A percentile compares a stretch with the other conserved stretches of the same genome.
Conservation (phyloP, 2,888 invertebrate genomes). For the Drosophila siamana region DNA sequence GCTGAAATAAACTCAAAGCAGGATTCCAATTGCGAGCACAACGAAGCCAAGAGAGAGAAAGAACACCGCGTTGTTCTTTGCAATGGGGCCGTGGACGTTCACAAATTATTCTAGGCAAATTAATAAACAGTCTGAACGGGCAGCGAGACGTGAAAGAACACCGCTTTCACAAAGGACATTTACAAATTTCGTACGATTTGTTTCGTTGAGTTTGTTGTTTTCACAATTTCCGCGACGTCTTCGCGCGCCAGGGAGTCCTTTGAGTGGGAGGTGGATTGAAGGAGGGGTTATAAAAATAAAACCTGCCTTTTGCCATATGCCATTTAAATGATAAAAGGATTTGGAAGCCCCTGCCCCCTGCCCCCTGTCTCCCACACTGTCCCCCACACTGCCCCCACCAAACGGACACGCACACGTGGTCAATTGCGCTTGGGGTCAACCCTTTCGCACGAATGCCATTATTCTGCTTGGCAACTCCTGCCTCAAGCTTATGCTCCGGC, state of each 20-base stretch:
- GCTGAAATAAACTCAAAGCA: conserved; percentile 9
- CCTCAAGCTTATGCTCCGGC: conserved; percentile 40
- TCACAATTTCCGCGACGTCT: conserved; percentile 73
- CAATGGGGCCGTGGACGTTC: conserved; percentile 20
- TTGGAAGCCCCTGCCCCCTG: conserved; percentile 38
- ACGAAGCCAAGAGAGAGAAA: neutral
- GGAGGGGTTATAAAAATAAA: conserved; percentile 78
- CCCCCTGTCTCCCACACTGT: too few relatives aligned
- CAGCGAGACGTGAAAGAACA: conserved; percentile 31
- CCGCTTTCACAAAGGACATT: conserved; percentile 71
- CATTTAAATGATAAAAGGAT: conserved; percentile 83
- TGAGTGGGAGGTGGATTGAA: neutral
- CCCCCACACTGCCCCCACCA: conserved; percentile 38
- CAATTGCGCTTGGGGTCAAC: conserved; percentile 83
- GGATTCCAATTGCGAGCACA: conserved; percentile 34
- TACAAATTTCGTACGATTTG: conserved; percentile 81
- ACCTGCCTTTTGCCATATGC: conserved; percentile 80
- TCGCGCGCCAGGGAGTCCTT: conserved; percentile 18
- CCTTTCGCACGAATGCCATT: conserved; percentile 80
- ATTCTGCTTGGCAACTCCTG: conserved; percentile 46
- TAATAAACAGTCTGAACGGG: conserved; percentile 60
- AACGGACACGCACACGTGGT: conserved; percentile 75
- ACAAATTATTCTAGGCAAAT: conserved; percentile 66
- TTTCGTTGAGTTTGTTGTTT: conserved; percentile 52
- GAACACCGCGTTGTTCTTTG: too few relatives aligned